Conservation (phyloP, 2,797 vertebrate species). For the Synanceia verrucosa region DNA sequence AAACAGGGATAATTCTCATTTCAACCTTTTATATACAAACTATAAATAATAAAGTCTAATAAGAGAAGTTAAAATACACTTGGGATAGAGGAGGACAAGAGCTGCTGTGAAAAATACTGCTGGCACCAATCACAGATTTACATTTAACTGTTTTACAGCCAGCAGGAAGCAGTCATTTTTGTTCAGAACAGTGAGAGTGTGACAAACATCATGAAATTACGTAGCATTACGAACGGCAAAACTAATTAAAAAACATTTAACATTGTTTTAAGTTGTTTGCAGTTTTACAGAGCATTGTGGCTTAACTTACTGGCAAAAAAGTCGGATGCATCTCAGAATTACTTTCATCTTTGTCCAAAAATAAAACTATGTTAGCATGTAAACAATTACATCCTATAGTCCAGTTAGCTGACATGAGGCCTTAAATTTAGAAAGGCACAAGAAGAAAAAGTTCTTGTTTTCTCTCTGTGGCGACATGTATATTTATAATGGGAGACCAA, state of each 20-base stretch:
- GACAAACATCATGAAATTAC: background rate
- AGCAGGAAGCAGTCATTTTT: background rate
- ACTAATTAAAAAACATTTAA: background rate
- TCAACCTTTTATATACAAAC: background rate
- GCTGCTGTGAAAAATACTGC: background rate
- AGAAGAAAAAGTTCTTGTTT: slow-evolving; percentile 77
- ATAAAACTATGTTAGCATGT: slow-evolving; percentile 35
- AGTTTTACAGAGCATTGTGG: background rate
- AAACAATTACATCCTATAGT: slow-evolving; percentile 48
- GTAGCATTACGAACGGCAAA: background rate
- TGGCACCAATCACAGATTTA: background rate
- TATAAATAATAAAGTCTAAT: background rate
- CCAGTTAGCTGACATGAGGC: slow-evolving; percentile 47
- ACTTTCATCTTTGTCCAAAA: background rate
- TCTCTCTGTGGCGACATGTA: slow-evolving; percentile 67
- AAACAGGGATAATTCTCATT: background rate
- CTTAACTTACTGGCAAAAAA: background rate
- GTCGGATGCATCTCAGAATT: background rate
- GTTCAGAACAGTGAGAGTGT: background rate
- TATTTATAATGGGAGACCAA: slow-evolving; percentile 79
- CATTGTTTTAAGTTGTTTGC: background rate
- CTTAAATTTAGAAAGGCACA: slow-evolving; percentile 73
- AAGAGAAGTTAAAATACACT: background rate
- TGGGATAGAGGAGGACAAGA: too few relatives aligned
- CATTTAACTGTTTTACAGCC: background rate